These are phyloP conservation scores for Otocyon megalotis DNA, from an alignment of 2,113 vertebrate genomes.

Conservation along the genomic window DNA sequence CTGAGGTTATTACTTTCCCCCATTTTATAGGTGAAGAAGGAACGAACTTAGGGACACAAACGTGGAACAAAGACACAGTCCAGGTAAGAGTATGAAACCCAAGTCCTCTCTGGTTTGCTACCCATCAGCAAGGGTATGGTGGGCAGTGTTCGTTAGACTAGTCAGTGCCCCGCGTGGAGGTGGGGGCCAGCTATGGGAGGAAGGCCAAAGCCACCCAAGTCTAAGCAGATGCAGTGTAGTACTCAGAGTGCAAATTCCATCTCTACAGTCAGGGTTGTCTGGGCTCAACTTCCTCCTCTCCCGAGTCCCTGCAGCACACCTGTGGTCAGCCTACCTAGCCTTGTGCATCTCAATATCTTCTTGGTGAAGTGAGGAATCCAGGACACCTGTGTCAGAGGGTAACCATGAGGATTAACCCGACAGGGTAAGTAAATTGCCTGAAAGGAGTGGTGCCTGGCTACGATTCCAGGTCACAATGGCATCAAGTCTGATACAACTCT, in stretches of 20 bases:
- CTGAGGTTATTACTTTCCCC: not conserved
- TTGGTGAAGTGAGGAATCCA: not conserved
- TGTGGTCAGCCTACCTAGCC: not conserved
- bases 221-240: not conserved
- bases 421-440: not conserved
- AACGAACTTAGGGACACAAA: not conserved
- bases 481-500: not conserved
- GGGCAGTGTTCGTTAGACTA: not conserved
- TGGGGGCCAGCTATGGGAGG: not conserved
- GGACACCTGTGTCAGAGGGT: not conserved
- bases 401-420: not conserved
- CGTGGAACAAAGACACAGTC: not conserved
- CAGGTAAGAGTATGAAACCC: not conserved
- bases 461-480: not conserved
- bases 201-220: not conserved
- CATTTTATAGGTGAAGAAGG: not conserved
- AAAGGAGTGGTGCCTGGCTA: not conserved
- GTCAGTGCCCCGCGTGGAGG: accelerated
- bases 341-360: not conserved
- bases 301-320: no score
- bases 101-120: not conserved
- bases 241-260: not conserved
- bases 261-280: not conserved
- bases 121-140: not conserved
- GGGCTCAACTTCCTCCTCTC: not conserved